These are phyloP conservation scores for Drosophila lutescens DNA, from an alignment of 2,888 invertebrate species.

Conservation along the genomic window DNA sequence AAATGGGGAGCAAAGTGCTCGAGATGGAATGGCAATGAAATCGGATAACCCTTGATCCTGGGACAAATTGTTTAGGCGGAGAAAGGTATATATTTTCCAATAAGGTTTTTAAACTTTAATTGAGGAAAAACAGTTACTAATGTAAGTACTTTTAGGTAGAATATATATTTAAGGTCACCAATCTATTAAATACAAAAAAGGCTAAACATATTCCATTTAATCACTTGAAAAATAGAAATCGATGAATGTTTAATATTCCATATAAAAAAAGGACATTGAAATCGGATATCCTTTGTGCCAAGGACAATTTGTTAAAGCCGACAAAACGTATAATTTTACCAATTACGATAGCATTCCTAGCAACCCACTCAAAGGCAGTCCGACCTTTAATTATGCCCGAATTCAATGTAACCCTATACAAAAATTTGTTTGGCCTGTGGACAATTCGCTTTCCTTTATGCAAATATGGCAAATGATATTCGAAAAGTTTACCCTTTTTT, in stretches of 20 bases:
- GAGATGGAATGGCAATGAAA: conserved; percentile 23
- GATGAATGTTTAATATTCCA: too few species aligned
- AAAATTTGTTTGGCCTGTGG: conserved; percentile 15
- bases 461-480: conserved; percentile 47
- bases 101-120: background rate
- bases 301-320: conserved; percentile 8
- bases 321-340: conserved; percentile 37
- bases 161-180: too few species aligned
- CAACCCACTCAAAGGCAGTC: conserved; percentile 12
- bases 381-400: conserved; percentile 20
- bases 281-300: conserved; percentile 19
- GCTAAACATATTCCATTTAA: too few species aligned
- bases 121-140: background rate
- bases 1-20: too few species aligned
- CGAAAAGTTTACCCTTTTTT: conserved; percentile 44
- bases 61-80: conserved; percentile 23
- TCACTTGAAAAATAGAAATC: background rate
- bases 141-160: too few species aligned
- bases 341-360: conserved; percentile 30
- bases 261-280: conserved; percentile 12
- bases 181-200: too few species aligned
- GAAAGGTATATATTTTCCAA: background rate
- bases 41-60: conserved; percentile 21
- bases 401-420: conserved; percentile 12
- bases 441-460: conserved; percentile 34